phyloP scores from a whole-genome alignment of 2,888 invertebrate species.

The Pelosia muscerda region DNA sequence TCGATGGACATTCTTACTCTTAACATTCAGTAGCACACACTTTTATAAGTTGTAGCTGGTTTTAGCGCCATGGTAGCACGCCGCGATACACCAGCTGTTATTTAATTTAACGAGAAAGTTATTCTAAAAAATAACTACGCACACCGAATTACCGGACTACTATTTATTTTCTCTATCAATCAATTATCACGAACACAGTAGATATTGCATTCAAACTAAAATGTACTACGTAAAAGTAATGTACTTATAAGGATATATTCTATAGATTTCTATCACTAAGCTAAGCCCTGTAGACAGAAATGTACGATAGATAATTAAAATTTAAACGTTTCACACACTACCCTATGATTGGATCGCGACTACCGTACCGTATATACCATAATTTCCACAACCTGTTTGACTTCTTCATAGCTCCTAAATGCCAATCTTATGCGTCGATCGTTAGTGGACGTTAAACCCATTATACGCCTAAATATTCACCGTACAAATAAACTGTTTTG shows the following conservation, averaged over 20 bases:
- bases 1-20: slow-evolving; percentile 25
- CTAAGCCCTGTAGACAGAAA: not conserved
- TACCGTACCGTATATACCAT: not conserved
- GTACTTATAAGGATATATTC: not conserved
- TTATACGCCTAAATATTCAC: slow-evolving; percentile 80
- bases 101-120: too few species aligned
- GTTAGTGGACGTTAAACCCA: slow-evolving; percentile 71
- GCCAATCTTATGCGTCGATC: slow-evolving; percentile 68
- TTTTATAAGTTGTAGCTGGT: not conserved
- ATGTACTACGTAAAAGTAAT: not conserved
- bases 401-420: slow-evolving; percentile 69
- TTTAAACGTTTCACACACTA: not conserved
- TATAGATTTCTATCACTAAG: not conserved
- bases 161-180: not conserved
- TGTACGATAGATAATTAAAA: not conserved
- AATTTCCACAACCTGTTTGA: slow-evolving; percentile 56
- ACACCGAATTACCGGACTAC: too few species aligned
- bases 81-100: too few species aligned
- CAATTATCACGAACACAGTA: not conserved
- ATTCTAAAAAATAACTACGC: too few species aligned
- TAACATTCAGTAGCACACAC: slow-evolving; percentile 15
- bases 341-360: not conserved
- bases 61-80: not conserved
- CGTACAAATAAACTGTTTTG: slow-evolving; percentile 72
- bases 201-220: not conserved